A percentile compares a stretch with the other conserved stretches of the same genome.
Conservation (phyloP, 2,888 invertebrate species). For the Sympetrum striolatum region DNA sequence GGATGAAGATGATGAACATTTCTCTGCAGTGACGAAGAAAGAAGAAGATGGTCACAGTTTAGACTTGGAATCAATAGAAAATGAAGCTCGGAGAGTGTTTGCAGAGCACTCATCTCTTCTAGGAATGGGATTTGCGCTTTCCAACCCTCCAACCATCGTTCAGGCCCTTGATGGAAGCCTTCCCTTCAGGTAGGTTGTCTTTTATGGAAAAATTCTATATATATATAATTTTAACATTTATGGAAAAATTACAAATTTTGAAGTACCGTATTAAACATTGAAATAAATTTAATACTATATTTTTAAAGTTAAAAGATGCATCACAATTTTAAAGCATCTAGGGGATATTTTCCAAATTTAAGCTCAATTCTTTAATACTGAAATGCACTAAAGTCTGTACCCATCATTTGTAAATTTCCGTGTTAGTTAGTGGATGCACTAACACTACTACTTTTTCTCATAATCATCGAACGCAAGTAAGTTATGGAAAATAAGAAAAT, state of each 20-base stretch:
- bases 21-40: background rate
- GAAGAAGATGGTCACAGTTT: background rate
- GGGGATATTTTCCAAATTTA: too few relatives aligned
- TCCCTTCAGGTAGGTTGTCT: slow-evolving; percentile 75
- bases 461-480: too few relatives aligned
- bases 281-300: too few relatives aligned
- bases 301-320: too few relatives aligned
- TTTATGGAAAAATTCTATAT: too few relatives aligned
- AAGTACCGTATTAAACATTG: background rate
- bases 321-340: too few relatives aligned
- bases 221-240: background rate
- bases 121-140: slow-evolving; percentile 87
- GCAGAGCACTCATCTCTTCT: slow-evolving; percentile 76
- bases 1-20: slow-evolving; percentile 61
- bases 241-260: background rate
- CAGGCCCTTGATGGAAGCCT: slow-evolving; percentile 90
- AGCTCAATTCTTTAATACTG: too few relatives aligned
- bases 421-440: too few relatives aligned
- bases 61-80: slow-evolving; percentile 73
- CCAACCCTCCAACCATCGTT: slow-evolving; percentile 83
- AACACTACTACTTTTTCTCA: too few relatives aligned
- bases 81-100: slow-evolving; percentile 68
- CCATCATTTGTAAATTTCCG: too few relatives aligned
- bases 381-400: too few relatives aligned
- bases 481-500: too few relatives aligned